Conservation (phyloP, 2,797 vertebrate genomes). For the Manis javanica region DNA sequence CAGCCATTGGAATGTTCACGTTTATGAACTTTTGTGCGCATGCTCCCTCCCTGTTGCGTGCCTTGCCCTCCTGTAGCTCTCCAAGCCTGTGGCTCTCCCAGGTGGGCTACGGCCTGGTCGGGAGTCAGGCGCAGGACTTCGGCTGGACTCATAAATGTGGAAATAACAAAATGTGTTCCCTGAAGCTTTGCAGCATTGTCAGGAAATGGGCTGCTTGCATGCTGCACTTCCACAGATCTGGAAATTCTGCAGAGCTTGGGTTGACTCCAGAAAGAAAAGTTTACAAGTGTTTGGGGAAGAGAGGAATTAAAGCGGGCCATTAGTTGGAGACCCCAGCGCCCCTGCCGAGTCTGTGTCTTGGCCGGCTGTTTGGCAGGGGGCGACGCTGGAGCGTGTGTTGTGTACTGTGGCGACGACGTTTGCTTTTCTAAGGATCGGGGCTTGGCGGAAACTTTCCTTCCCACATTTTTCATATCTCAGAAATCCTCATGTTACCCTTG, state of each 20-base stretch:
- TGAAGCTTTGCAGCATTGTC: slow-evolving; percentile 79
- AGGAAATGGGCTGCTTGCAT: slow-evolving; percentile 70
- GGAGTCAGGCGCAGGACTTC: slow-evolving; percentile 52
- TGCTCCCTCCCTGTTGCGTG: slow-evolving; percentile 34
- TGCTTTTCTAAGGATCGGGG: slow-evolving; percentile 34
- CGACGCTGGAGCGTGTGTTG: not conserved
- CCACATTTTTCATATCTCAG: slow-evolving; percentile 30
- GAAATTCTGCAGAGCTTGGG: slow-evolving; percentile 70
- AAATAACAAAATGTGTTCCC: slow-evolving; percentile 83
- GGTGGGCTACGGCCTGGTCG: slow-evolving; percentile 70
- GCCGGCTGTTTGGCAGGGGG: slow-evolving; percentile 54
- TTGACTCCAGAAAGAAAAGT: slow-evolving; percentile 70
- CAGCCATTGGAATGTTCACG: slow-evolving; percentile 58
- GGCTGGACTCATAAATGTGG: slow-evolving; percentile 76
- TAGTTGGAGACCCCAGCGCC: not conserved
- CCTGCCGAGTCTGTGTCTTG: slow-evolving; percentile 45
- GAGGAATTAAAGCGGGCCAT: slow-evolving; percentile 57
- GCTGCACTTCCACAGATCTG: slow-evolving; percentile 70
- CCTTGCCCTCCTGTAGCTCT: not conserved
- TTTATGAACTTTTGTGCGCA: slow-evolving; percentile 76
- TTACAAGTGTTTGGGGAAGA: slow-evolving; percentile 72
- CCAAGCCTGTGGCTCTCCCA: slow-evolving; percentile 64
- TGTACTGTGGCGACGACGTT: not conserved
- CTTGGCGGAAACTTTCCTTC: slow-evolving; percentile 53
- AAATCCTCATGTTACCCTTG: not conserved